Conservation (phyloP, 1,140 invertebrate species). For the Polyergus mexicanus region DNA sequence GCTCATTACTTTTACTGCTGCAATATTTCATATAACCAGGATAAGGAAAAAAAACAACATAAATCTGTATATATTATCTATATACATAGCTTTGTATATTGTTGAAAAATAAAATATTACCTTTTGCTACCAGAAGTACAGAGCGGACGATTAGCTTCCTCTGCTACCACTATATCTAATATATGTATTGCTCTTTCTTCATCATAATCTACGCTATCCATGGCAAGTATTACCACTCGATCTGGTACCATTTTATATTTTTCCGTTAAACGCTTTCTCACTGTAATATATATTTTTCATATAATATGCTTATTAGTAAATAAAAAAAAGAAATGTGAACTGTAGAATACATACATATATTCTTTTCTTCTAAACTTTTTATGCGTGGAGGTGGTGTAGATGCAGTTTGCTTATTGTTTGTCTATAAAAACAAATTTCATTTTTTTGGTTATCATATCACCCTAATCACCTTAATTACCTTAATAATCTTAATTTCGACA, state of each 20-base stretch:
- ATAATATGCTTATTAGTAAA: conserved; percentile 15
- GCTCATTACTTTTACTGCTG: conserved; percentile 82
- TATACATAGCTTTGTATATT: neutral
- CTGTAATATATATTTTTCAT: conserved; percentile 85
- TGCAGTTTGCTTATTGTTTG: conserved; percentile 83
- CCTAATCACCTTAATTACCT: too few relatives aligned
- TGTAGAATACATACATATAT: conserved; percentile 88
- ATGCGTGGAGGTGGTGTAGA: conserved; percentile 89
- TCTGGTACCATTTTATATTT: conserved; percentile 92
- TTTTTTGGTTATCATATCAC: neutral
- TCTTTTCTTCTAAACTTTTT: conserved; percentile 91
- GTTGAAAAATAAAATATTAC: conserved; percentile 69
- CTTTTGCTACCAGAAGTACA: conserved; percentile 84
- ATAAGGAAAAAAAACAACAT: neutral
- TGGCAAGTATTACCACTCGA: conserved; percentile 93
- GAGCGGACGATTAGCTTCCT: conserved; percentile 83
- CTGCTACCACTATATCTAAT: conserved; percentile 90
- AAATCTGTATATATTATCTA: neutral
- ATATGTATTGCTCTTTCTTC: conserved; percentile 93
- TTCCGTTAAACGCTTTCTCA: conserved; percentile 91
- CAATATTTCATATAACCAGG: conserved; percentile 53
- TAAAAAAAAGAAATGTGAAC: conserved; percentile 2
- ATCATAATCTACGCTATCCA: conserved; percentile 95
- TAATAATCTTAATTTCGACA: too few relatives aligned
- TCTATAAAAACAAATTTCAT: conserved; percentile 71